Evolutionary conservation across 1,140 invertebrate genomes (phyloP).

Genomic region (Pseudomyrmex dendroicus): DNA sequence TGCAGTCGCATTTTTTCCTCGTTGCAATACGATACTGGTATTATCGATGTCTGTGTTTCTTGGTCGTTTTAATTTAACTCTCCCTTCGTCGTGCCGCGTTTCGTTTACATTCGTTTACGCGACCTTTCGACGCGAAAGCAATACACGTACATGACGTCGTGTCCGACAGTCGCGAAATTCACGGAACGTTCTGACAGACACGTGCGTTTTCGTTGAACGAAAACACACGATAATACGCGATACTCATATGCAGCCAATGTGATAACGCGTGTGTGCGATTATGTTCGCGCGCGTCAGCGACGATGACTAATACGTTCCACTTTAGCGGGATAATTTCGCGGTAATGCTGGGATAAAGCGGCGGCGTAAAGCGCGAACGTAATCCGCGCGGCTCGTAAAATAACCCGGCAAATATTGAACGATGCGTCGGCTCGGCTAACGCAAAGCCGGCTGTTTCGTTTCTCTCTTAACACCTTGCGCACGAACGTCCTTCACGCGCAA

Average conservation of each 20-base stretch:
- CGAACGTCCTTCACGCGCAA: neutral
- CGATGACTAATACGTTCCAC: slow-evolving; percentile 22
- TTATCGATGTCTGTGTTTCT: slow-evolving; percentile 54
- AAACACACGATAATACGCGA: slow-evolving; percentile 29
- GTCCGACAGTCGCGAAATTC: neutral
- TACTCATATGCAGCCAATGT: neutral
- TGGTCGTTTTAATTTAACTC: slow-evolving; percentile 48
- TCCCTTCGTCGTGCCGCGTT: neutral
- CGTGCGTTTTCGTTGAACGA: neutral
- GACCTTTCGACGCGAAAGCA: neutral
- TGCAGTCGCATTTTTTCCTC: slow-evolving; percentile 56
- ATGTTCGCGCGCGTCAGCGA: neutral
- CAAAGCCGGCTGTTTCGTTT: neutral
- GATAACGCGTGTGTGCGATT: neutral
- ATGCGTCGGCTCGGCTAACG: neutral
- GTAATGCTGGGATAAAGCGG: neutral
- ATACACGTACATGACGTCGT: neutral
- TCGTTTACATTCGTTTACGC: slow-evolving; percentile 34
- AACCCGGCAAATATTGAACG: slow-evolving; percentile 22
- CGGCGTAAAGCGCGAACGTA: neutral
- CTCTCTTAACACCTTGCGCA: neutral
- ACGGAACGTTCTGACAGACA: neutral
- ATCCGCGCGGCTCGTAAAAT: slow-evolving; percentile 17
- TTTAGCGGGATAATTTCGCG: slow-evolving; percentile 25
- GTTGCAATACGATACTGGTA: slow-evolving; percentile 54